Evolutionary conservation across 1,140 invertebrate genomes (phyloP), one percentile per base, ranked within the genome.

Genomic region (Drosophila guanche): DNA sequence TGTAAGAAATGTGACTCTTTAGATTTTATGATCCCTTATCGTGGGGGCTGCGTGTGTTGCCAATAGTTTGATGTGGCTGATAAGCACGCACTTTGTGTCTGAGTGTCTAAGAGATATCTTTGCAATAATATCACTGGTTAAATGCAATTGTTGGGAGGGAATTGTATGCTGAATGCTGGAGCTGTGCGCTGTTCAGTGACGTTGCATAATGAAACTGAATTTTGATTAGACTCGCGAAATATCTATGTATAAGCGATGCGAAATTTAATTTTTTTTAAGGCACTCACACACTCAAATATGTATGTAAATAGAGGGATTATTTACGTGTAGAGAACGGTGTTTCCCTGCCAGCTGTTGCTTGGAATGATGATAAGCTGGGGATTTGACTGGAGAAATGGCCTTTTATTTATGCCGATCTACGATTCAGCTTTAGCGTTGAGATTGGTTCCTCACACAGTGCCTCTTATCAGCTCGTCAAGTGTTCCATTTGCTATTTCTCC

Each of bases 171-270:
- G 48, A 54, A 41, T 43, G 12, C 48, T 80, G 40, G 52, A 74
- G 51, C n/a, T 51, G 22, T 70, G 42, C 67, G 61, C 23, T 55
- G 43, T 27, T 12, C 12, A 29, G 56, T 88, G 77, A 88, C 74
- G 74, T 86, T 88, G 81, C 81, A 86, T 86, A 86, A 86, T 78
- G 53, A n/a, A 77, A 78, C 57, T 59, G 61, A 77, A 67, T 67
- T 57, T 51, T 59, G 50, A 71, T 48, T 57, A 67, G 56, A 50
- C 47, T 52, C 45, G 53, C 53, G 50, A 20, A 60, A 50, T 65
- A 20, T 55, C 65, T 68, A 70, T 37, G 33, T 37, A 37, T 48
- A 57, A n/a, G 59, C 29, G 14, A 54, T n/a, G 60, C 16, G 27
- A 57, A 77, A 54, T 29, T 41, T 51, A 58, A 66, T 65, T 85